Base-by-base conservation (phyloP, 2,113 vertebrate genomes). In the Psittacara wagleri region DNA sequence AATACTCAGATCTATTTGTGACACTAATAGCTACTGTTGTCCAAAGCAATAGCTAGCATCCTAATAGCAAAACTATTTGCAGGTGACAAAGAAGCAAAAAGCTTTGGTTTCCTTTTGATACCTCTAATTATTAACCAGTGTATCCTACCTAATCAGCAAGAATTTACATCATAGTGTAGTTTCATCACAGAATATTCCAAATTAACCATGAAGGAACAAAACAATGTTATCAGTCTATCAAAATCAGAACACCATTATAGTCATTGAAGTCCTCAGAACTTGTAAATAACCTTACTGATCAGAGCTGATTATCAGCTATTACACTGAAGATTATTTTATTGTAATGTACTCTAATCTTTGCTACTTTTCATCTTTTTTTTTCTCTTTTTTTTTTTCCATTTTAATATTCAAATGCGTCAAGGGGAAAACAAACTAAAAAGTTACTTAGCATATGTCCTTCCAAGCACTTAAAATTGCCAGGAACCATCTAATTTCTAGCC, bases 371-470 rank as follows among this genome's bases (percentile, higher is more conserved):
- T 24, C 33, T 33, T 35, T 80, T n/a, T n/a, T 55, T 77, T 11
- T 9, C 28, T 25, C 13, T 35, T 44, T n/a, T 35, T 64, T 39
- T 61, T 25, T n/a, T 79, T 72, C 44, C 39, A 15, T 64, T 84
- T 83, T 73, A 46, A 88, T 95, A 29, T 88, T 94, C 81, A 77
- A 63, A 63, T 84, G 94, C 8, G 27, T 75, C 86, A 83, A 80
- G 11, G 41, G 78, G 75, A 97, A 86, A 95, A 68, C 49, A 84
- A 94, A 74, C 55, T 76, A 94, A n/a, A 79, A 97, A 92, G 57
- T 83, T 80, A 83, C 75, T 85, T 95, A 95, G 70, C 78, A 63
- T 92, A 88, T 96, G 84, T 96, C 86, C 92, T 92, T 95, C 92
- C 79, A 89, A 94, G 52, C 48, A 88, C 31, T 89, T 73, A 59